Evolutionary conservation across 1,140 invertebrate species (phyloP), one percentile per base, ranked within the genome.

Genomic region (Olivierus martensii): DNA sequence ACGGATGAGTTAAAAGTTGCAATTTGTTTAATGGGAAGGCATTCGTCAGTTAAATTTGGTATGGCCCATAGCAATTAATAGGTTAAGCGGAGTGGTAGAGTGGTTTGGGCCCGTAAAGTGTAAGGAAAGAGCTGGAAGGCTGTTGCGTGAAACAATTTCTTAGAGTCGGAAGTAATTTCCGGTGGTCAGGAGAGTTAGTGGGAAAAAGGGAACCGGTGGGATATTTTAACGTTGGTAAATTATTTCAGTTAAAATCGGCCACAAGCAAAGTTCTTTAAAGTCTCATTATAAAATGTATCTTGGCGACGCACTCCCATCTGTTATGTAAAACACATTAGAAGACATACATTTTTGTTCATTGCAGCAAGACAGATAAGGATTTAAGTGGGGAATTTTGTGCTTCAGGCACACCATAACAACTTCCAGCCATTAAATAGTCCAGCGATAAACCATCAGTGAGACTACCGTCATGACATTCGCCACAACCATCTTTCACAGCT

Each of bases 291-390:
- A 50, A 51, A 47, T 47, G 49, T 51, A 46, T 54, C 46, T 48
- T 28, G 52, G 22, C 52, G 39, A 18, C 17, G 39, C 42, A 39
- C 49, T 49, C 49, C 54, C 54, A 56, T 56, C 54, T 56, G 54
- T 56, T 56, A 56, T 56, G 54, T 51, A 56, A 56, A 56, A 56
- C 54, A 56, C 54, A 56, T 56, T 56, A 56, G 54, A 48, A 39
- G 22, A 48, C n/a, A 12, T 28, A 37, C 49, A 51, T 56, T 56
- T 56, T 51, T 52, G 49, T 44, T 51, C 49, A 51, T 50, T 51
- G 53, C 43, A 38, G 53, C 18, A 46, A 21, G 41, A 36, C 54
- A 38, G 54, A 56, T 56, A 56, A 56, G 54, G 54, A 56, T 56
- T 56, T 56, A 56, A 56, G 54, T 51, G 54, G 48, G 49, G 45